Percentiles rank a stretch among this genome's conserved stretches.
Evolutionary conservation across 2,113 vertebrate species (phyloP).

Genomic region (Callithrix jacchus): DNA sequence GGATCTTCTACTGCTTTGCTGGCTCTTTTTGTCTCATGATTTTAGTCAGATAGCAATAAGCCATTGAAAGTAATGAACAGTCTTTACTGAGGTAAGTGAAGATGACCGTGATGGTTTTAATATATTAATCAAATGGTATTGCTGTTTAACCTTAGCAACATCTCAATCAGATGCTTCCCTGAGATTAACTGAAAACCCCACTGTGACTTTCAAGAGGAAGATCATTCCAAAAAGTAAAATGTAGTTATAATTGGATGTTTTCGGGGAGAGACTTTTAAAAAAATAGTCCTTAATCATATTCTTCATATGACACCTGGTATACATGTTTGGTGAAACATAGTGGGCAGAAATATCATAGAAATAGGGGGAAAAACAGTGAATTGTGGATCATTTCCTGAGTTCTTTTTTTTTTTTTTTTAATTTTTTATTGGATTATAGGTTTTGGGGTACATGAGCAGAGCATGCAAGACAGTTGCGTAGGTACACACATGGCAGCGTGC

Average conservation of each 20-base stretch:
- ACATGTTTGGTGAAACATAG: background rate
- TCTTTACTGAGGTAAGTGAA: conserved; percentile 47
- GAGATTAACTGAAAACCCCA: conserved; percentile 50
- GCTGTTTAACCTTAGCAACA: conserved; percentile 16
- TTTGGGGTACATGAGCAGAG: no score
- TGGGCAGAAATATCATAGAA: conserved; percentile 7
- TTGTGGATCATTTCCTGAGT: background rate
- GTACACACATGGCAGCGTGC: no score
- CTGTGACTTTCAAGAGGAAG: conserved; percentile 20
- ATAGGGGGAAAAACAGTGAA: background rate
- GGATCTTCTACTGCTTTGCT: background rate
- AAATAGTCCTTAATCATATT: conserved; percentile 1
- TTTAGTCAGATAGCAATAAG: background rate
- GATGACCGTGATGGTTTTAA: background rate
- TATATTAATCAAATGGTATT: background rate
- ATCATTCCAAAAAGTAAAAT: background rate
- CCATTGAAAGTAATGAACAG: conserved; percentile 14
- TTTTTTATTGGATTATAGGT: no score
- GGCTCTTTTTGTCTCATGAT: background rate
- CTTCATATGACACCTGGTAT: background rate
- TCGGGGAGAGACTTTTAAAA: background rate
- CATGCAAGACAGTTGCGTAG: no score
- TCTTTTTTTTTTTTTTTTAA: no score
- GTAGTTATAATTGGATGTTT: background rate
- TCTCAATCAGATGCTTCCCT: conserved; percentile 29